A percentile compares a stretch with the other conserved stretches of the same genome.
Conservation (phyloP, 2,797 vertebrate species). For the Podarcis lilfordi region DNA sequence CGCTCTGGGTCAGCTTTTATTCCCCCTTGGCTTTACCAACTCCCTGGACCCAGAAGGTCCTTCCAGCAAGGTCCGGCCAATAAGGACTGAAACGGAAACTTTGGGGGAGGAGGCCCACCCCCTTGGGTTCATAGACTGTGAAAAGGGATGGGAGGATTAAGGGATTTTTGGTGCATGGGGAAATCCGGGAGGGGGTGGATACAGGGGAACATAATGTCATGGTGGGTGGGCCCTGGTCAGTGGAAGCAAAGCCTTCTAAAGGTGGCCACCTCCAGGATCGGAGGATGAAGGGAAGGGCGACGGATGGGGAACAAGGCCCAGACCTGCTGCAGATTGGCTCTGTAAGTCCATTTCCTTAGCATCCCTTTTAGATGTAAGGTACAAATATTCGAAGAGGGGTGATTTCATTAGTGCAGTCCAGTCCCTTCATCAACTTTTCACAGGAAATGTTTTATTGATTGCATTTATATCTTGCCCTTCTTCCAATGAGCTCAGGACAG, state of each 20-base stretch:
- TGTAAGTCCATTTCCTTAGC: not conserved
- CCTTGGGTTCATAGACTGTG: not conserved
- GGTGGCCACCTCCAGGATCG: not conserved
- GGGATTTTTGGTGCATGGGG: conserved; percentile 29
- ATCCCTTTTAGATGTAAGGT: not conserved
- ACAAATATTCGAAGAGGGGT: not conserved
- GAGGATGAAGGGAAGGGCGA: no score
- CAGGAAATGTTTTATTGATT: not conserved
- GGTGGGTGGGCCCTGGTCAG: not conserved
- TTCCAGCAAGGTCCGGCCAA: not conserved
- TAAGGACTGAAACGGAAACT: not conserved
- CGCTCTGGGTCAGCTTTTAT: not conserved
- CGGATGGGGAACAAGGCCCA: not conserved
- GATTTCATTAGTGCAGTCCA: not conserved
- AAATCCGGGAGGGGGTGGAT: conserved; percentile 22
- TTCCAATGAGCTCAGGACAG: not conserved
- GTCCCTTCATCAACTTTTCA: not conserved
- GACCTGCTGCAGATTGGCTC: not conserved
- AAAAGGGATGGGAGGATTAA: not conserved
- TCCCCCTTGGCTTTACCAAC: conserved; percentile 38
- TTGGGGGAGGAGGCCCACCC: not conserved
- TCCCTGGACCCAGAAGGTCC: conserved; percentile 15
- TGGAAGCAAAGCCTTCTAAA: not conserved
- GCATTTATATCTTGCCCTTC: not conserved
- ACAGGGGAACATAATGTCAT: conserved; percentile 12